Conservation (phyloP, 2,888 invertebrate genomes). For the Trachelus iudaicus region DNA sequence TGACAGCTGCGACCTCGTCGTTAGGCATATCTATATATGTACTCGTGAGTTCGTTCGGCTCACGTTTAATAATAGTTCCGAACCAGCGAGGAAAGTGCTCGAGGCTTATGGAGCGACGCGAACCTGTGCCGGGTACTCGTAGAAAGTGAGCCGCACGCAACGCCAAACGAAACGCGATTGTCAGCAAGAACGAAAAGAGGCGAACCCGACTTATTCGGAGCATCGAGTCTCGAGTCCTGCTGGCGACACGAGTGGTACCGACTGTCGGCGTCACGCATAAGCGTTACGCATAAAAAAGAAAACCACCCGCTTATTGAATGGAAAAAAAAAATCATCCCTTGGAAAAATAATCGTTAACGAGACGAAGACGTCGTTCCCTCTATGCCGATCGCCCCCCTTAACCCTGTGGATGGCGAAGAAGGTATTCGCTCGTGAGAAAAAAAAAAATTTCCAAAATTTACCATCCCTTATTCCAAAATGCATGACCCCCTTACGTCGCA, state of each 20-base stretch:
- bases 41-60: constrained; percentile 10
- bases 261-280: background rate
- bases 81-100: constrained; percentile 47
- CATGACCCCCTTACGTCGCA: too few species aligned
- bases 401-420: fast-evolving
- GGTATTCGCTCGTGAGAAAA: too few species aligned
- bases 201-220: background rate
- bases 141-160: constrained; percentile 56
- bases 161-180: constrained; percentile 7
- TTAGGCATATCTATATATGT: too few species aligned
- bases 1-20: too few species aligned
- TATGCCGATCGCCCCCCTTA: too few species aligned
- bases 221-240: background rate
- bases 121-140: constrained; percentile 35
- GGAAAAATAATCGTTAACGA: background rate
- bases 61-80: constrained; percentile 45
- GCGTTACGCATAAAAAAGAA: background rate
- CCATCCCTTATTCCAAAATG: too few species aligned
- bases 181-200: background rate
- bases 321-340: background rate
- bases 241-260: background rate
- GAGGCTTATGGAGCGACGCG: constrained; percentile 41
- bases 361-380: too few species aligned
- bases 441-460: too few species aligned
- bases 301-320: background rate